Conservation (phyloP, 2,797 vertebrate genomes). For the Pelobates cultripes region DNA sequence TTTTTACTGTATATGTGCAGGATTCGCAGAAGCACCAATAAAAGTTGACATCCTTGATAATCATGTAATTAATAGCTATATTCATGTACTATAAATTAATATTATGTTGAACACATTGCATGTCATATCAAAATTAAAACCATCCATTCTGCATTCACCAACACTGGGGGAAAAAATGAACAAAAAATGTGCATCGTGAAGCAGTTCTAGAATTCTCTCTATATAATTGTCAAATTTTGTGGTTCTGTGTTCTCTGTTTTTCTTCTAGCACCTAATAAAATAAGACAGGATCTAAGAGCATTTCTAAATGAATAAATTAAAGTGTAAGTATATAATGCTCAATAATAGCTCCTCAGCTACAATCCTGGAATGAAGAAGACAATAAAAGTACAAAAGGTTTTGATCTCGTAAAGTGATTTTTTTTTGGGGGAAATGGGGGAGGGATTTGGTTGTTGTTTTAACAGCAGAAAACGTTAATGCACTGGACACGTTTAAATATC, state of each 20-base stretch:
- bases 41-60: not conserved
- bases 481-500: too few relatives aligned
- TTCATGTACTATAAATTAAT: constrained; percentile 13
- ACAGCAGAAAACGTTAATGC: too few relatives aligned
- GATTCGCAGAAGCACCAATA: not conserved
- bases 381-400: not conserved
- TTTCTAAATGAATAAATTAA: not conserved
- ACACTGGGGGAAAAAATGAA: not conserved
- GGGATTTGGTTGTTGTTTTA: too few relatives aligned
- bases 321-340: not conserved
- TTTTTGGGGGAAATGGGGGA: too few relatives aligned
- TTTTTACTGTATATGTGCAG: not conserved
- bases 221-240: constrained; percentile 3
- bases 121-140: not conserved
- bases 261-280: constrained; percentile 38
- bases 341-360: constrained; percentile 4
- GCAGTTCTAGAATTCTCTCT: constrained; percentile 3
- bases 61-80: constrained; percentile 8
- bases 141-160: not conserved
- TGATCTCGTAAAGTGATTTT: not conserved
- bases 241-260: not conserved
- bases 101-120: constrained; percentile 3
- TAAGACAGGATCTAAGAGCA: not conserved
- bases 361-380: not conserved
- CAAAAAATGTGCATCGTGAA: not conserved